These are phyloP conservation scores for Synaphobranchus kaupii DNA, from an alignment of 2,797 vertebrate genomes.

Conservation along the genomic window DNA sequence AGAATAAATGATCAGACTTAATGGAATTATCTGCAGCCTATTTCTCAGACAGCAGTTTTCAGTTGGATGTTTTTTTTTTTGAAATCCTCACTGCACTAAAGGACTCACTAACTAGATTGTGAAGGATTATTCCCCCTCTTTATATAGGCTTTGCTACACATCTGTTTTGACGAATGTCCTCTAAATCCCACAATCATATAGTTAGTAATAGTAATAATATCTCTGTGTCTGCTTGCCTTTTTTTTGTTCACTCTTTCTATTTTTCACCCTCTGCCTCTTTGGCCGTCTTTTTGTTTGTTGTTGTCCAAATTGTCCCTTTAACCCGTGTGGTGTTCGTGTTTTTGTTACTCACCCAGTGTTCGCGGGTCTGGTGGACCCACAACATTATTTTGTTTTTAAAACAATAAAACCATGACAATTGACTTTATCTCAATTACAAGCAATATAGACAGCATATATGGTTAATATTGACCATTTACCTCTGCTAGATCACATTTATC, in stretches of 20 bases:
- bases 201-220: neutral
- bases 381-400: too few relatives aligned
- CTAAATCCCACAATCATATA: neutral
- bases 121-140: constrained; percentile 48
- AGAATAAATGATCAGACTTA: constrained; percentile 51
- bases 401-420: too few relatives aligned
- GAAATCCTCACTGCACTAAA: constrained; percentile 47
- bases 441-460: too few relatives aligned
- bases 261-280: neutral
- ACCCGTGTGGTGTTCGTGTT: too few relatives aligned
- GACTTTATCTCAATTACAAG: too few relatives aligned
- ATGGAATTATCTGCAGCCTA: constrained; percentile 35
- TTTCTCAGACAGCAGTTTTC: constrained; percentile 42
- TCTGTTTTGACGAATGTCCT: neutral
- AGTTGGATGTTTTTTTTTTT: constrained; percentile 41
- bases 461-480: too few relatives aligned
- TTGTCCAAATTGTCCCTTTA: neutral
- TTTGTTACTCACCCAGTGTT: too few relatives aligned
- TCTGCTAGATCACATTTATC: too few relatives aligned
- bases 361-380: too few relatives aligned
- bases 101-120: constrained; percentile 53
- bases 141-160: neutral
- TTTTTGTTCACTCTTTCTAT: neutral
- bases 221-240: neutral
- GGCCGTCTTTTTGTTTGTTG: neutral